Evolutionary conservation across 2,797 vertebrate species (phyloP).

Genomic region (Melanogrammus aeglefinus): DNA sequence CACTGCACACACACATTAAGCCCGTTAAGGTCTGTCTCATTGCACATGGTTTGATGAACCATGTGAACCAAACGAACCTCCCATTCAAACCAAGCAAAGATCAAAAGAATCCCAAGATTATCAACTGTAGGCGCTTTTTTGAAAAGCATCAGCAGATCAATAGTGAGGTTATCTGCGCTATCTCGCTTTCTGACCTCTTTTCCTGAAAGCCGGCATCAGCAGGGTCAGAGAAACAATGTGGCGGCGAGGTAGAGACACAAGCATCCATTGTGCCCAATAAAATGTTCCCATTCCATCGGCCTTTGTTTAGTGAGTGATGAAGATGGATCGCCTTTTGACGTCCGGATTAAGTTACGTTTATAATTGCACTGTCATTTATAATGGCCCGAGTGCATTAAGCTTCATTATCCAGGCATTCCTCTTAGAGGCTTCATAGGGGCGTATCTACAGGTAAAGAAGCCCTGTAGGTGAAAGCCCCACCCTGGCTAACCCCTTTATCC

Average conservation of each 20-base stretch:
- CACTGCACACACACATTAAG: background rate
- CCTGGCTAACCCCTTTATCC: conserved; percentile 44
- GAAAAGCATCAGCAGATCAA: conserved; percentile 35
- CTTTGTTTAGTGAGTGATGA: conserved; percentile 62
- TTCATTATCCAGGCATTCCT: conserved; percentile 55
- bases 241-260: conserved; percentile 36
- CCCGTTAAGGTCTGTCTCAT: background rate
- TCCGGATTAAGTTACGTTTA: conserved; percentile 37
- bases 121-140: conserved; percentile 16
- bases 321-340: conserved; percentile 42
- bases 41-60: background rate
- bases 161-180: conserved; percentile 33
- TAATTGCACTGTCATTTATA: conserved; percentile 57
- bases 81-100: background rate
- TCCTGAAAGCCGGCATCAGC: conserved; percentile 39
- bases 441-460: conserved; percentile 51
- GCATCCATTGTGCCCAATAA: conserved; percentile 47
- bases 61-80: background rate
- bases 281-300: conserved; percentile 66
- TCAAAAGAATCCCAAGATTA: background rate
- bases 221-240: conserved; percentile 27
- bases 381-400: conserved; percentile 56
- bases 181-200: conserved; percentile 33
- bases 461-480: conserved; percentile 41
- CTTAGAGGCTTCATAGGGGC: conserved; percentile 49